A percentile compares a stretch with the other conserved stretches of the same genome.
Conservation (phyloP, 2,797 vertebrate genomes). For the Megaceryle alcyon region DNA sequence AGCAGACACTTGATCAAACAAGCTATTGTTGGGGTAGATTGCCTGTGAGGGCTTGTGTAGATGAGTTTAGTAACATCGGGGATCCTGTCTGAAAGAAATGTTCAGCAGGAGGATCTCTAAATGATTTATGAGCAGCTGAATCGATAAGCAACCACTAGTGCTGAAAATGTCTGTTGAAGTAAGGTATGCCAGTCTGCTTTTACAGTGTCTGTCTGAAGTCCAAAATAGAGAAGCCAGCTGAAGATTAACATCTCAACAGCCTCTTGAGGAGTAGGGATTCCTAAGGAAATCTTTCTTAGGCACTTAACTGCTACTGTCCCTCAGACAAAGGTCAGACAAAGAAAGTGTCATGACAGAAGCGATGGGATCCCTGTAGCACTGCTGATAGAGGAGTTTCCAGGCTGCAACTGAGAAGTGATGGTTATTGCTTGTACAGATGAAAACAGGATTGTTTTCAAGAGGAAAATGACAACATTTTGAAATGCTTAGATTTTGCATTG, state of each 20-base stretch:
- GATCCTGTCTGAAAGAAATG: slow-evolving; percentile 54
- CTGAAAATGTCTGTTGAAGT: slow-evolving; percentile 69
- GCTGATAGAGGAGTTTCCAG: background rate
- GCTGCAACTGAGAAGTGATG: background rate
- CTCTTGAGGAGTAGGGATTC: slow-evolving; percentile 25
- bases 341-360: background rate
- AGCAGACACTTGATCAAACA: slow-evolving; percentile 50
- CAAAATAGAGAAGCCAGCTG: slow-evolving; percentile 43
- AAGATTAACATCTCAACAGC: slow-evolving; percentile 55
- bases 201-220: slow-evolving; percentile 18
- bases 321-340: background rate
- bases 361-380: background rate
- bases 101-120: slow-evolving; percentile 63
- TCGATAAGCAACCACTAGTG: slow-evolving; percentile 66
- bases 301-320: slow-evolving; percentile 24
- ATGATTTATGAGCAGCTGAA: slow-evolving; percentile 72
- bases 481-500: background rate
- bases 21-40: slow-evolving; percentile 44
- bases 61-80: slow-evolving; percentile 55
- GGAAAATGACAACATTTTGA: background rate
- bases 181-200: slow-evolving; percentile 26
- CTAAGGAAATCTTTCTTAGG: slow-evolving; percentile 31
- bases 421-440: background rate
- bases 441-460: background rate
- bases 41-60: slow-evolving; percentile 43